Base-by-base conservation (phyloP, 2,113 vertebrate genomes). In the Gambusia affinis region DNA sequence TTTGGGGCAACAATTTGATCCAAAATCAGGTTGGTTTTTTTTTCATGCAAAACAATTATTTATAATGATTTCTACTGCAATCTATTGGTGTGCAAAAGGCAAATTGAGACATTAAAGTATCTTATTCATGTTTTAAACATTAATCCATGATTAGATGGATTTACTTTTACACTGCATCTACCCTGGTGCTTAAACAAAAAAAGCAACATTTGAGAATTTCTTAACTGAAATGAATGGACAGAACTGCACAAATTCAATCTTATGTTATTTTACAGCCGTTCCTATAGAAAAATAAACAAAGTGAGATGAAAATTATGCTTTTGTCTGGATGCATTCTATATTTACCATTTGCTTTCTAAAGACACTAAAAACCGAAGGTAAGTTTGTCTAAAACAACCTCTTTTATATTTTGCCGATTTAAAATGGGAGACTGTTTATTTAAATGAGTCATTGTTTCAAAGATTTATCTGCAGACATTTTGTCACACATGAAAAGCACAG, bases 401-500 rank as follows among this genome's bases (percentile, higher is more conserved):
- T 24, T 24, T 54, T 68, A 51, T 51, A 22, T 30, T 30, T 67
- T 47, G 17, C 27, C 3, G 2, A 51, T 11, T 12, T 19, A 67
- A 76, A 73, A 54, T 31, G 30, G 30, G 51, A 31, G 47, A 33
- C 27, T 51, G 30, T 62, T 47, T 42, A 51, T 27, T 4, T 69
- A 22, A 35, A 44, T 15, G 42, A 28, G 37, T 44, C 37, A 44
- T 14, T 12, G 15, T 67, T 64, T 60, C 35, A 60, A 3, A 44
- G 8, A 64, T n/a, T 60, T 35, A 70, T 60, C 30, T 29, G 30
- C 30, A 67, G 39, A 71, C 33, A 54, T 61, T 73, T 57, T 44
- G 69, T 75, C 3, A 62, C 0, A 35, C 51, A 24, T 30, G 63
- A 57, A 72, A 78, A n/a, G 19, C 44, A 65, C 74, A 69, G 64